Percentiles rank a stretch among this genome's conserved stretches.
These are phyloP conservation scores for Pteropus alecto DNA, from an alignment of 2,113 vertebrate genomes.

Conservation along the genomic window DNA sequence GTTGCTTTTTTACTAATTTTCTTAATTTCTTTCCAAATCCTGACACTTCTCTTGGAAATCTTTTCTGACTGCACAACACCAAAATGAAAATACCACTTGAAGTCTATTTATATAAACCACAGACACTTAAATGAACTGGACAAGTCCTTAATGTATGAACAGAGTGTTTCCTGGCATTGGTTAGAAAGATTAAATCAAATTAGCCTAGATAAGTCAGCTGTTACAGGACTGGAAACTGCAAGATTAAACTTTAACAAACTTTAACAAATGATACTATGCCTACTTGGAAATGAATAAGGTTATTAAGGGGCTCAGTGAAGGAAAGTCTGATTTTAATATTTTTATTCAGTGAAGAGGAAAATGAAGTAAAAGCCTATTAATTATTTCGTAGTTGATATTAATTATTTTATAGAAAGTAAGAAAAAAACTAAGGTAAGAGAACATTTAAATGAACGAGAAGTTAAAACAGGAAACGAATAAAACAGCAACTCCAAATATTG, in stretches of 20 bases:
- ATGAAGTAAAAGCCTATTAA: conserved; percentile 44
- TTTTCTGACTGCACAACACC: conserved; percentile 31
- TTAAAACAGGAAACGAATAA: conserved; percentile 12
- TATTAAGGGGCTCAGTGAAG: conserved; percentile 14
- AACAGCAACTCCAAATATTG: neutral
- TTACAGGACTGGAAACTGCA: conserved; percentile 40
- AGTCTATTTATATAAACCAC: conserved; percentile 42
- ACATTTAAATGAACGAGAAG: neutral
- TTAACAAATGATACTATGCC: conserved; percentile 39
- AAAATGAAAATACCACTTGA: conserved; percentile 23
- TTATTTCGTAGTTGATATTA: neutral
- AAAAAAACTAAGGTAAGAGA: neutral
- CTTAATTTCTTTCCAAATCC: neutral
- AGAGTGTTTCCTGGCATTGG: conserved; percentile 42
- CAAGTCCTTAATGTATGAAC: conserved; percentile 45
- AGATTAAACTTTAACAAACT: conserved; percentile 54
- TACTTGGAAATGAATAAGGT: conserved; percentile 26
- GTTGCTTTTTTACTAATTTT: neutral
- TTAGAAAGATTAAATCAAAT: conserved; percentile 65
- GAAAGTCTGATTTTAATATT: conserved; percentile 45
- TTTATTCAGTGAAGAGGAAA: conserved; percentile 56
- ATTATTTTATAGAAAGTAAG: neutral
- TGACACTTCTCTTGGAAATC: conserved; percentile 14
- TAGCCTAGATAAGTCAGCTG: conserved; percentile 50
- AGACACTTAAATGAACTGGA: conserved; percentile 43